A percentile compares a stretch with the other conserved stretches of the same genome.
Conservation (phyloP, 1,140 invertebrate genomes). For the Sweltsa coloradensis region DNA sequence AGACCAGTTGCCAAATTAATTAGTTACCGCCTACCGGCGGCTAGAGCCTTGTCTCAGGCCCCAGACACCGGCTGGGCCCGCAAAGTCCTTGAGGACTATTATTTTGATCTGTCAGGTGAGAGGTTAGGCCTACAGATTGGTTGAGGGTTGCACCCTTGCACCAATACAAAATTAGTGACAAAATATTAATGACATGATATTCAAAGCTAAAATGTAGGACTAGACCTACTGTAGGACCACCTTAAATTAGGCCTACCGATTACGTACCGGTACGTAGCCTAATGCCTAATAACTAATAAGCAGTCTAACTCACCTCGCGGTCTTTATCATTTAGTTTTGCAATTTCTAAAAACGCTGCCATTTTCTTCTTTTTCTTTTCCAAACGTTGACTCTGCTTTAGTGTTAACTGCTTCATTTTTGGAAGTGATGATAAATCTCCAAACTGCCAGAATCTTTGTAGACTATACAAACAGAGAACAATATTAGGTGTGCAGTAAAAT, state of each 20-base stretch:
- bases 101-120: too few species aligned
- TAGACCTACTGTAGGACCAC: neutral
- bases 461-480: neutral
- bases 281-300: neutral
- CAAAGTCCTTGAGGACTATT: too few species aligned
- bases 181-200: neutral
- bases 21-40: too few species aligned
- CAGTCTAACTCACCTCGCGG: constrained; percentile 15
- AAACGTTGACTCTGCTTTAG: constrained; percentile 36
- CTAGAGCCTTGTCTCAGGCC: too few species aligned
- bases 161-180: neutral
- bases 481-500: neutral
- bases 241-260: neutral
- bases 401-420: constrained; percentile 16
- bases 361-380: constrained; percentile 49
- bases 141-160: neutral
- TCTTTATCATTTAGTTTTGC: constrained; percentile 46
- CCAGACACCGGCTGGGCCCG: too few species aligned
- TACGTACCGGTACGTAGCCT: neutral
- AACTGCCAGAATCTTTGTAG: neutral
- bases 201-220: neutral
- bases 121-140: too few species aligned
- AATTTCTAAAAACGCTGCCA: constrained; percentile 43
- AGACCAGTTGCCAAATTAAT: too few species aligned
- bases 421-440: neutral